Evolutionary conservation across 2,888 invertebrate genomes (phyloP).

Genomic region (Actias luna): DNA sequence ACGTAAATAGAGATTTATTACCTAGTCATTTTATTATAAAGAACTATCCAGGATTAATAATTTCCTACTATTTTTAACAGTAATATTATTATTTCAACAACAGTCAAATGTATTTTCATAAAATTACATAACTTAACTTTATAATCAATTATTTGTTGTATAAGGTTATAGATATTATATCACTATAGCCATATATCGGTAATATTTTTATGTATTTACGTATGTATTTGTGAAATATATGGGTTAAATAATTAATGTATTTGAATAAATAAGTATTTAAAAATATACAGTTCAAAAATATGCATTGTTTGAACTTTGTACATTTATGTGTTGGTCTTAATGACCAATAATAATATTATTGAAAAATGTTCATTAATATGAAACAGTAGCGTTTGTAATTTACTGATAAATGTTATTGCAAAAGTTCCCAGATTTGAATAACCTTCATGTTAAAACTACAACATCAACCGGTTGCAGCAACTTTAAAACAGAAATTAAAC

Average conservation of each 20-base stretch:
- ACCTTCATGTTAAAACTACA: background rate
- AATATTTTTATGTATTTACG: background rate
- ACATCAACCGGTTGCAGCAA: background rate
- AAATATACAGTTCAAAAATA: background rate
- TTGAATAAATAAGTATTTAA: background rate
- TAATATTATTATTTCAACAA: constrained; percentile 41
- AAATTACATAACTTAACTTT: constrained; percentile 57
- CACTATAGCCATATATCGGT: background rate
- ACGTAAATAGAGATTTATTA: background rate
- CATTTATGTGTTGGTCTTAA: background rate
- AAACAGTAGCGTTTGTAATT: background rate
- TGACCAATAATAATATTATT: background rate
- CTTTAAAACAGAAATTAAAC: background rate
- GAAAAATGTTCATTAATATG: background rate
- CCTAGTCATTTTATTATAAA: background rate
- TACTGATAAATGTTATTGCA: background rate
- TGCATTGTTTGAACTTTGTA: background rate
- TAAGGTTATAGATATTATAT: background rate
- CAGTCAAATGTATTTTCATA: constrained; percentile 72
- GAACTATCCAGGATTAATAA: constrained; percentile 5
- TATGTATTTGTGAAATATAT: background rate
- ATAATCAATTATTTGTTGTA: constrained; percentile 30
- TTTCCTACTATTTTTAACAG: constrained; percentile 11
- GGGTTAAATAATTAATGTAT: background rate
- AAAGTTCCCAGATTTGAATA: background rate